Base-by-base conservation (phyloP, 1,140 invertebrate species). In the Brachionus sp. region DNA sequence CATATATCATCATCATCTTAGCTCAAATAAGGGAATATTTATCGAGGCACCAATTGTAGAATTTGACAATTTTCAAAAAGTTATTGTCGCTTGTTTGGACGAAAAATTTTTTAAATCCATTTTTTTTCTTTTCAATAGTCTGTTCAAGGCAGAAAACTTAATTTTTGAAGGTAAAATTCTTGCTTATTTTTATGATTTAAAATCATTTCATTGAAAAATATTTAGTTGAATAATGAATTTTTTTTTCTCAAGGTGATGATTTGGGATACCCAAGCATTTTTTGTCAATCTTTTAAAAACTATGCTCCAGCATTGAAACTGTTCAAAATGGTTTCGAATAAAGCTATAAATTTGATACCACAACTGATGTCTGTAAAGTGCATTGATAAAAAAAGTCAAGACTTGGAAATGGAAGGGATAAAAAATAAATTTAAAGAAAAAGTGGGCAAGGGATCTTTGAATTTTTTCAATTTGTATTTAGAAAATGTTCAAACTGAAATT, bases 131-230 rank as follows among this genome's bases (percentile, higher is more conserved):
- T 46, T 75, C 25, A 19, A 75, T 19, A 25, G n/a, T 5, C 23
- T 75, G 3, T 46, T 46, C 23, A 25, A 29, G 19, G 0, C 37
- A 25, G 25, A 46, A 29, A 46, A 75, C 16, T 12, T 46, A n/a
- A 25, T 75, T 12, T 75, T 75, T 35, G 44, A 75, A 75, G 39
- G 70, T 75, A n/a, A n/a, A n/a, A n/a, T n/a, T n/a, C n/a, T n/a
- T n/a, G n/a, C n/a, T n/a, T n/a, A n/a, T n/a, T n/a, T n/a, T n/a
- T n/a, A n/a, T n/a, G n/a, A n/a, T n/a, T n/a, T n/a, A n/a, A n/a
- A n/a, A n/a, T n/a, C n/a, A n/a, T n/a, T n/a, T n/a, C n/a, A n/a
- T n/a, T n/a, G n/a, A n/a, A n/a, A n/a, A n/a, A n/a, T 6, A 46
- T 46, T 46, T 12, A 3, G 44, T 12, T 46, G 44, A 46, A 46